Evolutionary conservation across 2,797 vertebrate species (phyloP).

Genomic region (Tympanoctomys barrerae): DNA sequence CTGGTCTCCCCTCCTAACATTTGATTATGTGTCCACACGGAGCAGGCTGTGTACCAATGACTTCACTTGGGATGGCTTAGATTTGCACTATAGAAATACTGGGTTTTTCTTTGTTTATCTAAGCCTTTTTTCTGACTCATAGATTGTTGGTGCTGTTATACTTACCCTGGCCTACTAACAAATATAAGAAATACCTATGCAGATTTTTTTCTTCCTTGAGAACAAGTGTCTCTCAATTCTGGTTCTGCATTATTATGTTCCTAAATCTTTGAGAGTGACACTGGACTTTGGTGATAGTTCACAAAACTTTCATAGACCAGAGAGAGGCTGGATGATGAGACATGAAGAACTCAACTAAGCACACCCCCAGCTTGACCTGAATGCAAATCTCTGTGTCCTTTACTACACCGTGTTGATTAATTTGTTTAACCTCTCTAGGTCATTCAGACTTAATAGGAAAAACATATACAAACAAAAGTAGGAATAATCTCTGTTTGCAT

Average conservation of each 20-base stretch:
- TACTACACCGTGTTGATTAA: background rate
- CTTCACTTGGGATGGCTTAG: background rate
- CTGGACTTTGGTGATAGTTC: background rate
- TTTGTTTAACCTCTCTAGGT: background rate
- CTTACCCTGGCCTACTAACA: background rate
- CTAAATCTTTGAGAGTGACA: background rate
- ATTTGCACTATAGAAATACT: background rate
- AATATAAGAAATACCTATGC: background rate
- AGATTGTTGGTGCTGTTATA: background rate
- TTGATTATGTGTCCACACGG: background rate
- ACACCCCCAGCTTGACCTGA: background rate
- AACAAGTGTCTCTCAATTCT: background rate
- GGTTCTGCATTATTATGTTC: background rate
- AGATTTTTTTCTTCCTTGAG: background rate
- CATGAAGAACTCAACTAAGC: background rate
- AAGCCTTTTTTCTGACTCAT: background rate
- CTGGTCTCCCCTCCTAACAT: conserved; percentile 56
- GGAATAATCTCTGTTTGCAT: background rate
- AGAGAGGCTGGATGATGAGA: background rate
- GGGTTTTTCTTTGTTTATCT: background rate
- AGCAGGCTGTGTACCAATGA: background rate
- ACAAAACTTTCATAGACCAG: background rate
- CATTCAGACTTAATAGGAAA: background rate
- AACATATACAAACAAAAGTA: background rate
- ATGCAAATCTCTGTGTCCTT: background rate